Conservation (phyloP, 1,140 invertebrate species). For the Megathymus violae region DNA sequence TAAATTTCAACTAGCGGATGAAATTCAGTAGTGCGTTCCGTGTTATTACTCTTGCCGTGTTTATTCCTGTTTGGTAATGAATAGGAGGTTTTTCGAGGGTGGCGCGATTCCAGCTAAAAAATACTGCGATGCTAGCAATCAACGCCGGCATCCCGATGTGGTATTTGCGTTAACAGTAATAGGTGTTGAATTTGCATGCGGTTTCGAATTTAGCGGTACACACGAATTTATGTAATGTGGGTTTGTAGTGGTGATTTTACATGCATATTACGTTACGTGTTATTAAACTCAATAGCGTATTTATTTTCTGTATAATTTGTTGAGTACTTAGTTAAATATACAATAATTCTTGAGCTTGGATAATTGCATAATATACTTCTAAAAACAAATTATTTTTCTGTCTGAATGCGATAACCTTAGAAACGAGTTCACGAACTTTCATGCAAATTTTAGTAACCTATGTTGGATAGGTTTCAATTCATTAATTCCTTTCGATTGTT, state of each 20-base stretch:
- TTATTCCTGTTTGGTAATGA: conserved; percentile 40
- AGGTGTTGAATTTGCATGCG: conserved; percentile 7
- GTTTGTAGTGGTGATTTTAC: conserved; percentile 23
- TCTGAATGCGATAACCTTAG: no score
- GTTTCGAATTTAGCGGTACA: conserved; percentile 16
- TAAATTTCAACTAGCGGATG: conserved; percentile 42
- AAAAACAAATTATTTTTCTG: no score
- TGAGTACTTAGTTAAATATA: no score
- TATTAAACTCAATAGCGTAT: conserved; percentile 20
- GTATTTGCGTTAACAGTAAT: conserved; percentile 4
- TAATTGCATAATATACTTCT: no score
- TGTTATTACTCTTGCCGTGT: conserved; percentile 42
- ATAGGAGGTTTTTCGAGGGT: conserved; percentile 40
- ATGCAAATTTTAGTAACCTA: no score
- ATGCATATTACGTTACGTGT: conserved; percentile 17
- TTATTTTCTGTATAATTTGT: conserved; percentile 13
- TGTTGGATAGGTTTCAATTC: no score
- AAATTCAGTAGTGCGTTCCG: conserved; percentile 36
- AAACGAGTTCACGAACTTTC: no score
- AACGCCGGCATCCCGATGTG: background rate
- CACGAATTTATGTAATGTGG: conserved; percentile 21
- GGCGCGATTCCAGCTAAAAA: conserved; percentile 32
- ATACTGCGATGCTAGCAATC: conserved; percentile 9
- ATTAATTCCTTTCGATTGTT: no score
- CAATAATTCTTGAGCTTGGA: no score